Evolutionary conservation across 1,140 invertebrate genomes (phyloP).

Genomic region (Achroia grisella): DNA sequence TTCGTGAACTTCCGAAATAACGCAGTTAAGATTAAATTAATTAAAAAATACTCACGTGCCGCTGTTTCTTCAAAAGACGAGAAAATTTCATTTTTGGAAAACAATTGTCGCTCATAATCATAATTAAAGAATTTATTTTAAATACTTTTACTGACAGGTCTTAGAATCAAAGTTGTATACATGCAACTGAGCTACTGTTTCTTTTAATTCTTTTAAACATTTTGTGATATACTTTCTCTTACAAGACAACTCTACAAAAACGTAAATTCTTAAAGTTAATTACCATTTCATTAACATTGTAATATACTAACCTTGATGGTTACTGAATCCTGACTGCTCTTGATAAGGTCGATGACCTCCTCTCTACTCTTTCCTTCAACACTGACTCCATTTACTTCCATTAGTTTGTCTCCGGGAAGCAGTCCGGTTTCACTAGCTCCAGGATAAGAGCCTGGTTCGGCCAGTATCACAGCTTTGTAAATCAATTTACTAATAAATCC

Average conservation of each 20-base stretch:
- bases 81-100: too few species aligned
- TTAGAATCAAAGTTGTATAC: too few species aligned
- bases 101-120: too few species aligned
- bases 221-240: neutral
- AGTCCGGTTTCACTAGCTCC: slow-evolving; percentile 88
- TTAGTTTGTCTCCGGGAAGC: slow-evolving; percentile 91
- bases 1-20: too few species aligned
- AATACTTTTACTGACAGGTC: too few species aligned
- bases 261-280: neutral
- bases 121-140: too few species aligned
- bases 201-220: slow-evolving; percentile 5
- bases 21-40: too few species aligned
- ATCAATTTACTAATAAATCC: slow-evolving; percentile 64
- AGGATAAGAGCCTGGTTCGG: slow-evolving; percentile 90
- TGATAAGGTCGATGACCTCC: slow-evolving; percentile 95
- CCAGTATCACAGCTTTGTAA: slow-evolving; percentile 90
- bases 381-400: slow-evolving; percentile 91
- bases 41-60: too few species aligned
- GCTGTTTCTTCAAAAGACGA: too few species aligned
- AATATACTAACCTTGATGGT: slow-evolving; percentile 83
- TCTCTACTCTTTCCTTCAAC: slow-evolving; percentile 91
- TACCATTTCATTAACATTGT: slow-evolving; percentile 1
- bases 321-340: slow-evolving; percentile 86
- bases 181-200: neutral
- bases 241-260: neutral